phyloP scores from a whole-genome alignment of 37 sponge, comb jelly and placozoan species.

The Diacarnus erythraeanus region DNA sequence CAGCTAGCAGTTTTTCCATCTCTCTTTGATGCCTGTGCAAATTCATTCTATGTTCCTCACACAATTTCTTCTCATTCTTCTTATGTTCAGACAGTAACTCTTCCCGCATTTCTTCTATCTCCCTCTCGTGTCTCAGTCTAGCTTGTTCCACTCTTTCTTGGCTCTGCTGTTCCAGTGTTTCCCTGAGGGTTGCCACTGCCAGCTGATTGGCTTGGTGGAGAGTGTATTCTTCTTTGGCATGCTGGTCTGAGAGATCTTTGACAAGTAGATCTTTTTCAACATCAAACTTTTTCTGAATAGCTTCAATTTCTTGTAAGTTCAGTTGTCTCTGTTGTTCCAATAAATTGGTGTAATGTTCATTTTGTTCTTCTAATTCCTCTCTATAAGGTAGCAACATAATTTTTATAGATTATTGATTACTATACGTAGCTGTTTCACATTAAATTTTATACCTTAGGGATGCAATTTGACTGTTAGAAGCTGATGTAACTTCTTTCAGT shows the following conservation, averaged over 20 bases:
- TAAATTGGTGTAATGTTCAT: background rate
- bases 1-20: background rate
- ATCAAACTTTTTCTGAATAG: background rate
- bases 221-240: constrained; percentile 29
- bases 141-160: constrained; percentile 2
- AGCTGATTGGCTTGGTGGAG: constrained; percentile 64
- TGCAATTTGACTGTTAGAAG: background rate
- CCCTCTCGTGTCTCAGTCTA: constrained; percentile 14
- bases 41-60: constrained; percentile 11
- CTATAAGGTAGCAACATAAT: background rate
- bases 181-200: constrained; percentile 52
- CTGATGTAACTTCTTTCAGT: constrained; percentile 13
- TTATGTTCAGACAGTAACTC: constrained; percentile 9
- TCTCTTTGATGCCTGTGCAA: constrained; percentile 1
- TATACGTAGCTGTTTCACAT: too few species aligned
- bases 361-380: constrained; percentile 1
- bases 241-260: constrained; percentile 10
- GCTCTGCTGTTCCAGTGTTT: constrained; percentile 43
- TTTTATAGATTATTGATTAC: background rate
- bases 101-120: constrained; percentile 1
- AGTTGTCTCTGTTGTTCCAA: background rate
- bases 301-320: background rate
- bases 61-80: background rate
- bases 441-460: constrained; percentile 8
- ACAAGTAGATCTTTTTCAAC: background rate